A percentile compares a stretch with the other conserved stretches of the same genome.
Conservation (phyloP, 2,113 vertebrate species). For the Micromys minutus region DNA sequence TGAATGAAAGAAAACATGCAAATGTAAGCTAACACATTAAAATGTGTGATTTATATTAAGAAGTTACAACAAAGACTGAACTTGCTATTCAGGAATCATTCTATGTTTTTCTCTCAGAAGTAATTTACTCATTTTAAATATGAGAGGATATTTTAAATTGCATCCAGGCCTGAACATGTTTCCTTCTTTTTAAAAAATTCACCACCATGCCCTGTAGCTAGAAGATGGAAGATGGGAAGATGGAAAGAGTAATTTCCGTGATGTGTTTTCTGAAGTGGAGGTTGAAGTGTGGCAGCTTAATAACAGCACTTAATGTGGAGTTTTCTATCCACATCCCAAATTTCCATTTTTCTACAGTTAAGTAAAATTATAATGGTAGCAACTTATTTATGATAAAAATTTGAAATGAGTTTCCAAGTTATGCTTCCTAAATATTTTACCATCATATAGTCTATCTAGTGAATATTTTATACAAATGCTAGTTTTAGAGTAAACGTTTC, state of each 20-base stretch:
- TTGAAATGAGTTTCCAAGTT: slow-evolving; percentile 24
- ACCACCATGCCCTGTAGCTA: background rate
- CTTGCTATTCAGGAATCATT: slow-evolving; percentile 43
- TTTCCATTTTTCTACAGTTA: background rate
- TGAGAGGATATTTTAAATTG: slow-evolving; percentile 62
- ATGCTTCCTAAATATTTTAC: slow-evolving; percentile 25
- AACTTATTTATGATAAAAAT: background rate
- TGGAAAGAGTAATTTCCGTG: background rate
- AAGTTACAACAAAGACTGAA: slow-evolving; percentile 37
- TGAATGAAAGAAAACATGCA: slow-evolving; percentile 12
- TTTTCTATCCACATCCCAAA: slow-evolving; percentile 1
- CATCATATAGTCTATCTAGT: background rate
- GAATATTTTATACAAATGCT: background rate
- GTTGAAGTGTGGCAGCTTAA: slow-evolving; percentile 33
- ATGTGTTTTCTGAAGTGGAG: background rate
- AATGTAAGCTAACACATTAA: slow-evolving; percentile 58
- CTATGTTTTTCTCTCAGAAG: slow-evolving; percentile 40
- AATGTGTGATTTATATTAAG: slow-evolving; percentile 60
- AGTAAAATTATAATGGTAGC: slow-evolving; percentile 6
- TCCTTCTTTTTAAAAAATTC: background rate
- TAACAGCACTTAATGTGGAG: background rate
- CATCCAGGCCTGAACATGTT: slow-evolving; percentile 38
- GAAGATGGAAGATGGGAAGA: slow-evolving; percentile 48
- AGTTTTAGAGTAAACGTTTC: slow-evolving; percentile 18
- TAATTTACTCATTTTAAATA: slow-evolving; percentile 65